These are phyloP conservation scores for Drosophila eugracilis DNA, from an alignment of 1,140 invertebrate genomes.

Conservation along the genomic window DNA sequence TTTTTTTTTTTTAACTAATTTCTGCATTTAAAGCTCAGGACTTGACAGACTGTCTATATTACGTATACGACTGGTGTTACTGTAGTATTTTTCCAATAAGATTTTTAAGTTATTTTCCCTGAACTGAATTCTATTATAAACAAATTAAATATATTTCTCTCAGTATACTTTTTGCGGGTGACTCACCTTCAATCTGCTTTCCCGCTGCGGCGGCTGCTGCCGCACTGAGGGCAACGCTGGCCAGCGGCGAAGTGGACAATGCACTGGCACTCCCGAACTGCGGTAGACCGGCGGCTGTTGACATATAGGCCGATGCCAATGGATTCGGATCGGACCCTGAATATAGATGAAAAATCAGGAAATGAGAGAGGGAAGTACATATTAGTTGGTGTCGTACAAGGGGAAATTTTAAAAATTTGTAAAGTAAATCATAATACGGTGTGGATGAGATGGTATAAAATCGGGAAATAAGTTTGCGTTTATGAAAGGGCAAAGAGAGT, in stretches of 20 bases:
- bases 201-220: constrained; percentile 89
- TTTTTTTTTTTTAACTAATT: too few species aligned
- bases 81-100: too few species aligned
- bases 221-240: constrained; percentile 87
- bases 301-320: constrained; percentile 84
- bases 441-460: too few species aligned
- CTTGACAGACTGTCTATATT: too few species aligned
- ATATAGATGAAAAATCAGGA: not conserved
- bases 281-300: constrained; percentile 80
- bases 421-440: constrained; percentile 25
- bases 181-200: constrained; percentile 93
- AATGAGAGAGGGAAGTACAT: not conserved
- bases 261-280: constrained; percentile 79
- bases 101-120: too few species aligned
- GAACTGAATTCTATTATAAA: too few species aligned
- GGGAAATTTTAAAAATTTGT: constrained; percentile 26
- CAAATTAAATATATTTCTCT: not conserved
- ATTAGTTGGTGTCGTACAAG: constrained; percentile 20
- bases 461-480: constrained; percentile 8
- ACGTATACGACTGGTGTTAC: too few species aligned
- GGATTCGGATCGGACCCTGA: constrained; percentile 83
- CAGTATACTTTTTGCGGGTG: not conserved
- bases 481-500: too few species aligned
- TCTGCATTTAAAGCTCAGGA: too few species aligned
- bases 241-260: constrained; percentile 84